Conservation (phyloP, 92 coral and sea anemone species). For the Parazoanthus swiftii region DNA sequence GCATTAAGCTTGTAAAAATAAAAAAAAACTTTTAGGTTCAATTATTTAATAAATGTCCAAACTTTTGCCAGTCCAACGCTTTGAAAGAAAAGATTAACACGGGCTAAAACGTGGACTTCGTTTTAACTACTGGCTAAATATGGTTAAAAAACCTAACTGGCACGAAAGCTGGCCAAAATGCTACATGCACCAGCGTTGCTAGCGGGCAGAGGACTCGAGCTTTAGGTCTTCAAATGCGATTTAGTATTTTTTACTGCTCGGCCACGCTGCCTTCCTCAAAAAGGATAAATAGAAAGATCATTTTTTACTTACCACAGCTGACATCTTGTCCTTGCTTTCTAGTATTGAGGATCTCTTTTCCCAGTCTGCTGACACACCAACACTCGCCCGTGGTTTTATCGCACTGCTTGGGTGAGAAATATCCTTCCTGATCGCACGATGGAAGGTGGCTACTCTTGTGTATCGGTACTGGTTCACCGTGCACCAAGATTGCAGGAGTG, state of each 20-base stretch:
- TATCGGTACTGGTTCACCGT: constrained; percentile 15
- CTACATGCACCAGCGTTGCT: no score
- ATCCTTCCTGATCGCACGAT: constrained; percentile 1
- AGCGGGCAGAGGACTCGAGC: no score
- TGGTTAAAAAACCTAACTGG: no score
- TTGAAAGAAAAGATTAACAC: no score
- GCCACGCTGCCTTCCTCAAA: neutral
- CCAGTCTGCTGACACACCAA: neutral
- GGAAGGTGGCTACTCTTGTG: constrained; percentile 7
- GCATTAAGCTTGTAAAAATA: no score
- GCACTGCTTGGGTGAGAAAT: constrained; percentile 1
- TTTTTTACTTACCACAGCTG: neutral
- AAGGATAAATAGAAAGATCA: neutral
- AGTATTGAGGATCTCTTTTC: constrained; percentile 11
- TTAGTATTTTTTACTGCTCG: neutral
- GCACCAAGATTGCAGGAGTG: constrained; percentile 19
- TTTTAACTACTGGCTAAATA: no score
- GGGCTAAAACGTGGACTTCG: no score
- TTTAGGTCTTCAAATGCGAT: no score
- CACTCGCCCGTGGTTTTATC: constrained; percentile 12
- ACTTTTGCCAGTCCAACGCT: no score
- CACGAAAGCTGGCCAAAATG: no score
- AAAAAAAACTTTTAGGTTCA: no score
- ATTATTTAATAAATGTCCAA: no score
- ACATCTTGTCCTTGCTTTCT: neutral